A percentile compares a stretch with the other conserved stretches of the same genome.
These are phyloP conservation scores for Cryptus viduatorius DNA, from an alignment of 2,888 invertebrate species.

Conservation along the genomic window DNA sequence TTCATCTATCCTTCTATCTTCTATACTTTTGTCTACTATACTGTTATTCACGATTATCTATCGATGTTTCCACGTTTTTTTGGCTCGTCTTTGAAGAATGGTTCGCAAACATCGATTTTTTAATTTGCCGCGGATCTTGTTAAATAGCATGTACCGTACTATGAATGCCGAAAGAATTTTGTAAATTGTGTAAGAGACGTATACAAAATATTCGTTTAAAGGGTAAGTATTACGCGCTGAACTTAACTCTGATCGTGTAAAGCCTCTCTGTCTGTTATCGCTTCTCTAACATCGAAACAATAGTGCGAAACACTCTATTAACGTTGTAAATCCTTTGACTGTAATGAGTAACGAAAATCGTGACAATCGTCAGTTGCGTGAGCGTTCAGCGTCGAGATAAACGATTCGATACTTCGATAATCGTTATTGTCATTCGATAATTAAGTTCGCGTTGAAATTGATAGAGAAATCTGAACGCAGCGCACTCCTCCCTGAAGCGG, in stretches of 20 bases:
- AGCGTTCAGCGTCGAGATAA: constrained; percentile 13
- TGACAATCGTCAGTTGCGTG: constrained; percentile 40
- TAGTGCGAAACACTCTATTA: constrained; percentile 36
- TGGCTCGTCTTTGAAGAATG: not conserved
- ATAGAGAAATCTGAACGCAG: constrained; percentile 1
- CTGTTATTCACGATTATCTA: not conserved
- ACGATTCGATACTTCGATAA: not conserved
- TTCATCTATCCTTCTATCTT: constrained; percentile 28
- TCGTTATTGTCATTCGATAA: not conserved
- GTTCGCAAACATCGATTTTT: constrained; percentile 1
- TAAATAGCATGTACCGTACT: constrained; percentile 47
- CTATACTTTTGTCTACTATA: not conserved
- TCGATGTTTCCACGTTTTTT: not conserved
- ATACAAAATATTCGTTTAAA: constrained; percentile 11
- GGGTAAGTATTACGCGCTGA: constrained; percentile 55
- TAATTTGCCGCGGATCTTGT: constrained; percentile 8
- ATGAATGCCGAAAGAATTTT: constrained; percentile 9
- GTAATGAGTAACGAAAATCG: not conserved
- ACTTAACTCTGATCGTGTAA: constrained; percentile 44
- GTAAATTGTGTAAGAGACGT: constrained; percentile 21
- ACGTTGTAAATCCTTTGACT: constrained; percentile 12
- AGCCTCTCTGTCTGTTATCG: constrained; percentile 49
- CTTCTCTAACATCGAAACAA: constrained; percentile 49
- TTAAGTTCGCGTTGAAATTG: not conserved
- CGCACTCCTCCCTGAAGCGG: constrained; percentile 19